These are phyloP conservation scores for Tinamus guttatus DNA, from an alignment of 2,113 vertebrate genomes.

Conservation along the genomic window DNA sequence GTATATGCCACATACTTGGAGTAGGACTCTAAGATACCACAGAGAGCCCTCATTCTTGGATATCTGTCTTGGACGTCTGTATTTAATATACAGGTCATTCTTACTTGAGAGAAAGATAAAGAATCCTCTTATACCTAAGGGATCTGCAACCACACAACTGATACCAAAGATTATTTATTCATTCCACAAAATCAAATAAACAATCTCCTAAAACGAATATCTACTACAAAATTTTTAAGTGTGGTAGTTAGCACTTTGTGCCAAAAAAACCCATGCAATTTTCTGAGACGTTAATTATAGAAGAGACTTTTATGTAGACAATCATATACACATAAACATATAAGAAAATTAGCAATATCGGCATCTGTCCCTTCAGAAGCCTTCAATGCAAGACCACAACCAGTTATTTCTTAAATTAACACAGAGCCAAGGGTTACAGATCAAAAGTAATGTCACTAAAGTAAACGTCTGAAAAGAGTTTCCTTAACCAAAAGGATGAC, in stretches of 20 bases:
- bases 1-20: neutral
- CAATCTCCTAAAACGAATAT: neutral
- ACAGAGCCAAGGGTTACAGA: neutral
- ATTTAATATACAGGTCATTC: neutral
- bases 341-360: neutral
- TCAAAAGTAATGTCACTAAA: neutral
- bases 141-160: neutral
- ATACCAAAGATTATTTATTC: neutral
- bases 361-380: neutral
- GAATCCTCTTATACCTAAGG: neutral
- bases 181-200: neutral
- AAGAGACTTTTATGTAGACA: neutral
- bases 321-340: too few relatives aligned
- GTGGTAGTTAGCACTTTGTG: neutral
- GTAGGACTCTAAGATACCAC: neutral
- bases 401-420: neutral
- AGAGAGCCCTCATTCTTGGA: neutral
- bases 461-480: neutral
- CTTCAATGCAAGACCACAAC: neutral
- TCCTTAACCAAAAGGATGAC: too few relatives aligned
- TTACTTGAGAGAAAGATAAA: neutral
- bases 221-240: neutral
- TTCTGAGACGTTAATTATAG: neutral
- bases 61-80: neutral
- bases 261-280: neutral